Conservation (phyloP, 2,113 vertebrate species). For the Gymnorhina tibicen region DNA sequence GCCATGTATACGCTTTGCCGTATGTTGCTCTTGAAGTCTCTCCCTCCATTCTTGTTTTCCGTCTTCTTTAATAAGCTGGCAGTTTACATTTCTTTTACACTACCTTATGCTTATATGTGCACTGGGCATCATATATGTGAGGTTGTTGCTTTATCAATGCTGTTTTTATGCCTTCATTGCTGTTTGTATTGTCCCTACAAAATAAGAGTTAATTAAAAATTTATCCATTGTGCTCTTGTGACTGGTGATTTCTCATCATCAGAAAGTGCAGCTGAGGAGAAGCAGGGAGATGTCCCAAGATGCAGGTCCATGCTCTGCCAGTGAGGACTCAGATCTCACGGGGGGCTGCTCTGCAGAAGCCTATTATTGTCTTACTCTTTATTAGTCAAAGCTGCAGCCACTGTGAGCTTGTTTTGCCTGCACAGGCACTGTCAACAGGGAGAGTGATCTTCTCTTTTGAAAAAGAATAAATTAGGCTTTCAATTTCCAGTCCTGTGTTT, state of each 20-base stretch:
- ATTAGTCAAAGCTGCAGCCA: background rate
- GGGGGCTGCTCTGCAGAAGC: background rate
- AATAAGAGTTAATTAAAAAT: background rate
- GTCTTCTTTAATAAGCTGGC: background rate
- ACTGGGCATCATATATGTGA: background rate
- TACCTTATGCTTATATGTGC: background rate
- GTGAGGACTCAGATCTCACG: accelerated
- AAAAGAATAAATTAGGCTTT: background rate
- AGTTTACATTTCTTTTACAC: background rate
- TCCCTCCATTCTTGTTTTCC: background rate
- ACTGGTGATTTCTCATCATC: background rate
- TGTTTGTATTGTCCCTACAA: background rate
- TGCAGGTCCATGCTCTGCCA: background rate
- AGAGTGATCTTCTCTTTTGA: background rate
- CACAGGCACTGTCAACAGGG: background rate
- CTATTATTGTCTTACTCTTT: accelerated
- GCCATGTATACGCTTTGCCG: background rate
- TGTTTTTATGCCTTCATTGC: background rate
- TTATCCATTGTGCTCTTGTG: background rate
- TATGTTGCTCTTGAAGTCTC: background rate
- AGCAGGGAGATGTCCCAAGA: background rate
- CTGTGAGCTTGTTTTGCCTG: accelerated
- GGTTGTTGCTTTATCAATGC: background rate
- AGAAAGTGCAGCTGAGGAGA: background rate
- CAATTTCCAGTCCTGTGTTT: background rate